Base-by-base conservation (phyloP, 2,113 vertebrate genomes). In the Sinocyclocheilus rhinocerous region DNA sequence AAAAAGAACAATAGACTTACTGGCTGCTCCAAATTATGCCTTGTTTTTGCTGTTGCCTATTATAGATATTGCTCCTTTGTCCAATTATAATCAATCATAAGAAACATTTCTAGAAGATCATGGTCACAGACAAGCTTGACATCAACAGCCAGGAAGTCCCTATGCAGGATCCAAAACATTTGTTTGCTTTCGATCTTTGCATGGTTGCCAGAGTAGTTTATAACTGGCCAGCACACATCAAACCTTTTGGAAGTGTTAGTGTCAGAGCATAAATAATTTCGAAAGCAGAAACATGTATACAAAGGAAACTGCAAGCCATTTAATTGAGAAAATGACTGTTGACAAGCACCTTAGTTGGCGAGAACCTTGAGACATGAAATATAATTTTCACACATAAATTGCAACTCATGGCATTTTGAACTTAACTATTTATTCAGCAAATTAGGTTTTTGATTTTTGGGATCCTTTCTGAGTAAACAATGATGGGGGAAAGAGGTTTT, bases 281-380 rank as follows among this genome's bases (percentile, higher is more conserved):
- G 78, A 55, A 81, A 59, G 22, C 20, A 36, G 29, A 73, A 16
- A 57, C 63, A 24, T 85, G 39, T 80, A 55, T 57, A 55, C 42
- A 85, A 76, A 69, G 26, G 9, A 65, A 61, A 36, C 29, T 24
- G 84, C 61, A 73, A 72, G 33, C 65, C 50, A 81, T 61, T 86
- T 57, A 73, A 72, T 50, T 81, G 55, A 52, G 39, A 75, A 81
- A 33, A 85, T 75, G 33, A 50, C 75, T 69, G 57, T 50, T 84
- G 24, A 77, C 52, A 79, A 15, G 29, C 29, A 61, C 73, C 59
- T 50, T 39, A 70, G 67, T 42, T 42, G 20, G 15, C 69, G 75
- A 24, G 42, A 59, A 85, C 57, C 61, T 22, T 33, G 36, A 42
- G 69, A 61, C 77, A 15, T 52, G 16, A 26, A 76, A 84, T 39